phyloP scores from a whole-genome alignment of 2,888 invertebrate species.

The Cylindroiulus punctatus region DNA sequence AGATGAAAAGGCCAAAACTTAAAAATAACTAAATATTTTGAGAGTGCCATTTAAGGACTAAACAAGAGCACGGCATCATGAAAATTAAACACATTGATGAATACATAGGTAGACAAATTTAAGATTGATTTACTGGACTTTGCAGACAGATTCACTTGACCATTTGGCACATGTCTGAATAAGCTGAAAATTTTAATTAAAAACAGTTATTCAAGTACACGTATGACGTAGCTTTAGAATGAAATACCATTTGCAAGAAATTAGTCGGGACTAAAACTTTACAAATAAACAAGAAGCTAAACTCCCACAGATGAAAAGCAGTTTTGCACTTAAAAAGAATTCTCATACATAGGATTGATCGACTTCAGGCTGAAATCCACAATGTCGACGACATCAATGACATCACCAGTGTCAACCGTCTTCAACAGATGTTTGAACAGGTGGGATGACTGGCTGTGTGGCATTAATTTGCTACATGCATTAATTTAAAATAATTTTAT shows the following conservation, averaged over 20 bases:
- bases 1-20: too few species aligned
- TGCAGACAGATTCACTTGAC: neutral
- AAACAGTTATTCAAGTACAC: neutral
- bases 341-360: neutral
- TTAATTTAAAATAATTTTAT: conserved; percentile 47
- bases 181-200: neutral
- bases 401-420: conserved; percentile 14
- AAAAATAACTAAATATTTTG: too few species aligned
- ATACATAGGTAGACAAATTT: neutral
- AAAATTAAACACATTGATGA: too few species aligned
- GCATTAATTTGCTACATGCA: conserved; percentile 30
- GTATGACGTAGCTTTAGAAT: neutral
- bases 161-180: neutral
- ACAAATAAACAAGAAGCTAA: neutral
- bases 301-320: neutral
- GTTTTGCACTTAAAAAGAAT: neutral
- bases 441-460: neutral
- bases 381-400: neutral
- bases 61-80: neutral
- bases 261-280: neutral
- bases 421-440: neutral
- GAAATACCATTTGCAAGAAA: neutral
- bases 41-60: neutral
- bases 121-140: neutral
- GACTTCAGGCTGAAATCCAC: neutral